Evolutionary conservation across 2,888 invertebrate species (phyloP), one percentile per base, ranked within the genome.

Genomic region (Heliconius charithonia): DNA sequence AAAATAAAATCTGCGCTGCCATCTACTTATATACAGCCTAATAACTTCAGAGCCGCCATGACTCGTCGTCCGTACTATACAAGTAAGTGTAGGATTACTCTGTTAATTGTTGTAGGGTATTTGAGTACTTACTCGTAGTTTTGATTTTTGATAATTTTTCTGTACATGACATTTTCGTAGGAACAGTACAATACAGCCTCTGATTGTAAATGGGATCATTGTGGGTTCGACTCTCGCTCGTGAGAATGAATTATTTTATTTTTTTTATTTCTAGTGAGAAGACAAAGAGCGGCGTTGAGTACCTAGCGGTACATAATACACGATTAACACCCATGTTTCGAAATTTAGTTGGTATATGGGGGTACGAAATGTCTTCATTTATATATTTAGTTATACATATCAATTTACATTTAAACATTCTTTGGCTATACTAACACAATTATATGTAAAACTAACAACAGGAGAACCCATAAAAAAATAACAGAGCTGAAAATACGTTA

Each of bases 1-100:
- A 56, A 56, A 56, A 45, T 22, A 22, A 56, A 56, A 56, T 56
- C 22, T 56, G 56, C 22, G 22, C 22, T 22, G 56, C 9, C 56
- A 56, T 22, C 56, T 56, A 7, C 56, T n/a, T n/a, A n/a, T n/a
- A n/a, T n/a, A n/a, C n/a, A n/a, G 22, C 3, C 3, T 56, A 56
- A 22, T 56, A 56, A 22, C 3, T 56, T 22, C 2, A 56, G 3
- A 16, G 22, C 1, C 2, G 22, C 56, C 22, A 56, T 22, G 7
- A 56, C 56, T 9, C 3, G 19, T 22, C 9, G 0, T 19, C 22
- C 56, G 22, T 56, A 22, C 56, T 56, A 0, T 9, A 56, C 56
- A 77, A 72, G 69, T 79, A 77, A 77, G 74, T 77, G 62, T 80
- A 71, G 65, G 22, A 66, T 45, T 75, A 29, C 59, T 56, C 37